A percentile compares a stretch with the other conserved stretches of the same genome.
phyloP scores from a whole-genome alignment of 2,113 vertebrate species.

The Thalassoma bifasciatum region DNA sequence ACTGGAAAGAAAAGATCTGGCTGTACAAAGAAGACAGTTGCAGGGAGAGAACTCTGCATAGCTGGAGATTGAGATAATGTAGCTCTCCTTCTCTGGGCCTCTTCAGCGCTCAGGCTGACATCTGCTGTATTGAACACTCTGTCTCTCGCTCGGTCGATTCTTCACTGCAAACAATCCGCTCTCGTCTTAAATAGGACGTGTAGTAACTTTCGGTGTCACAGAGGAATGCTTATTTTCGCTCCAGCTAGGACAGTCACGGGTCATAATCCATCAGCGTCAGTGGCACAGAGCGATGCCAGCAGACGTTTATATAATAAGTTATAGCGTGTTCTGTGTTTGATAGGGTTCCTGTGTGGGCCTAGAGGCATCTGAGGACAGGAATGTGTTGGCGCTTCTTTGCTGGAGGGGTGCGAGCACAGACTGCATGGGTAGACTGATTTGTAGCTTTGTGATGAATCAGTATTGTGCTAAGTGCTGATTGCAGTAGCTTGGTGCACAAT shows the following conservation, averaged over 20 bases:
- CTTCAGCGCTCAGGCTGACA: constrained; percentile 72
- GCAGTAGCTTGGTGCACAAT: constrained; percentile 69
- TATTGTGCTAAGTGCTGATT: constrained; percentile 80
- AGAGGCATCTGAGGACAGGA: constrained; percentile 53
- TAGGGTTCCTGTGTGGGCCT: constrained; percentile 32
- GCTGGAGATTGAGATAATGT: constrained; percentile 81
- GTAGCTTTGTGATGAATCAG: constrained; percentile 76
- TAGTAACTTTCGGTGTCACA: constrained; percentile 25
- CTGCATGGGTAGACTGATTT: constrained; percentile 74
- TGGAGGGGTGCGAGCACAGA: constrained; percentile 48
- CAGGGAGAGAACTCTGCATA: constrained; percentile 61
- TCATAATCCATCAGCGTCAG: background rate
- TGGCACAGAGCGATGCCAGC: background rate
- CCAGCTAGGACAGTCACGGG: background rate
- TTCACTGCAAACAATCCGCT: constrained; percentile 45
- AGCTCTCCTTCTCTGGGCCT: constrained; percentile 77
- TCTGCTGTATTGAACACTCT: constrained; percentile 70
- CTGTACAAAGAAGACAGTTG: constrained; percentile 20
- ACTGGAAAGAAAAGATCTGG: constrained; percentile 6
- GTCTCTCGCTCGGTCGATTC: constrained; percentile 48
- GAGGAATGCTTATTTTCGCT: background rate
- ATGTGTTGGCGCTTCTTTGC: constrained; percentile 62
- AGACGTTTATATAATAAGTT: background rate
- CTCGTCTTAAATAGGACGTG: constrained; percentile 36
- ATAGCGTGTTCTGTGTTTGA: constrained; percentile 18